Percentiles rank a stretch among this genome's conserved stretches.
Evolutionary conservation across 92 coral and sea anemone genomes (phyloP).

Genomic region (Zoanthus solanderi): DNA sequence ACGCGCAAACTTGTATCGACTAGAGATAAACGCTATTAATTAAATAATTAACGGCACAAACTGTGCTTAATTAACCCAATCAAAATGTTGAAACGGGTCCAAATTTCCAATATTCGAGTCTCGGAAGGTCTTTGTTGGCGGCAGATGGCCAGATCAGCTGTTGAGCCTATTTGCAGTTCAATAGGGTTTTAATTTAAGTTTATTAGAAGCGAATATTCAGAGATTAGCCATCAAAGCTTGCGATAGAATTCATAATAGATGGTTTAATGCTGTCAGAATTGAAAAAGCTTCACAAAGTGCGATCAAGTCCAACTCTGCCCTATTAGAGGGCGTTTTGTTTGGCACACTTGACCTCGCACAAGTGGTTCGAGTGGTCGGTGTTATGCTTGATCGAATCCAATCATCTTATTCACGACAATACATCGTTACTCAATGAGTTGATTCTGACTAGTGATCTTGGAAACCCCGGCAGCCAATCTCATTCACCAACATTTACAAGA

Average conservation of each 20-base stretch:
- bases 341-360: constrained; percentile 78
- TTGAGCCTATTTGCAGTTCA: constrained; percentile 77
- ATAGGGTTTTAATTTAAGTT: constrained; percentile 81
- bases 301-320: constrained; percentile 39
- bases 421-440: neutral
- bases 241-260: constrained; percentile 66
- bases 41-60: constrained; percentile 99
- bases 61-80: constrained; percentile 99
- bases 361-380: constrained; percentile 20
- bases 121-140: constrained; percentile 90
- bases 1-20: constrained; percentile 80
- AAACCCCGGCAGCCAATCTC: neutral
- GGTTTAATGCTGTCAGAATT: constrained; percentile 46
- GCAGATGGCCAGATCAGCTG: constrained; percentile 96
- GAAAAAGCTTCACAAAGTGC: constrained; percentile 61
- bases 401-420: neutral
- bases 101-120: constrained; percentile 89
- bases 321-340: constrained; percentile 46
- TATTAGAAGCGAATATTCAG: constrained; percentile 72
- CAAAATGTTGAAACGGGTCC: constrained; percentile 89
- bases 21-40: constrained; percentile 98
- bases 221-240: constrained; percentile 75
- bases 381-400: neutral
- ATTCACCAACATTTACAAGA: constrained; percentile 9
- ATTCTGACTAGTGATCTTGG: constrained; percentile 11